Evolutionary conservation across 2,797 vertebrate species (phyloP).

Genomic region (Leptodactylus fallax): DNA sequence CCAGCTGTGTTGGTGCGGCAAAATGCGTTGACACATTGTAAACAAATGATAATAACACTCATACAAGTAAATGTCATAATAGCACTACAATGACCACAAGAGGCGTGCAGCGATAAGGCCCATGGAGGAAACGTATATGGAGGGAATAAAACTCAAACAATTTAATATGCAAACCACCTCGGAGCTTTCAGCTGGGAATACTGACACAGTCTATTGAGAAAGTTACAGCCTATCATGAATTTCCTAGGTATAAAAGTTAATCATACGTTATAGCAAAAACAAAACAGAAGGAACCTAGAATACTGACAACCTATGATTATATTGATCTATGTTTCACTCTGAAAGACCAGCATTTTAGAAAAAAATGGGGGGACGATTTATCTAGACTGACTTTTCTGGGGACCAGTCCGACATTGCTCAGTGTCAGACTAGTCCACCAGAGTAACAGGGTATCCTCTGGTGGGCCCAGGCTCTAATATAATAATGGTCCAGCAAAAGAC

Average conservation of each 20-base stretch:
- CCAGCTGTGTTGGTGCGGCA: constrained; percentile 11
- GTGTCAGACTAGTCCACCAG: no score
- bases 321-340: no score
- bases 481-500: no score
- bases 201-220: constrained; percentile 12
- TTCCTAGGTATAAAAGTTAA: not conserved
- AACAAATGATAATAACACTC: constrained; percentile 46
- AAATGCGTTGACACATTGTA: constrained; percentile 5
- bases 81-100: constrained; percentile 22
- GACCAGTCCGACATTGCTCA: no score
- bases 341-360: no score
- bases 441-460: no score
- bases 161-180: constrained; percentile 29
- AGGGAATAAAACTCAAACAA: constrained; percentile 19
- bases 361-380: no score
- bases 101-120: constrained; percentile 26
- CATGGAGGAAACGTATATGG: not conserved
- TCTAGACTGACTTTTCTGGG: no score
- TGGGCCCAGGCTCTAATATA: no score
- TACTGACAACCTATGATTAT: no score
- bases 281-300: not conserved
- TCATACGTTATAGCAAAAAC: not conserved
- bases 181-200: constrained; percentile 5
- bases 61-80: constrained; percentile 39
- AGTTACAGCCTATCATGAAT: constrained; percentile 19